Conservation (phyloP, 2,888 invertebrate species). For the Desoria tigrina region DNA sequence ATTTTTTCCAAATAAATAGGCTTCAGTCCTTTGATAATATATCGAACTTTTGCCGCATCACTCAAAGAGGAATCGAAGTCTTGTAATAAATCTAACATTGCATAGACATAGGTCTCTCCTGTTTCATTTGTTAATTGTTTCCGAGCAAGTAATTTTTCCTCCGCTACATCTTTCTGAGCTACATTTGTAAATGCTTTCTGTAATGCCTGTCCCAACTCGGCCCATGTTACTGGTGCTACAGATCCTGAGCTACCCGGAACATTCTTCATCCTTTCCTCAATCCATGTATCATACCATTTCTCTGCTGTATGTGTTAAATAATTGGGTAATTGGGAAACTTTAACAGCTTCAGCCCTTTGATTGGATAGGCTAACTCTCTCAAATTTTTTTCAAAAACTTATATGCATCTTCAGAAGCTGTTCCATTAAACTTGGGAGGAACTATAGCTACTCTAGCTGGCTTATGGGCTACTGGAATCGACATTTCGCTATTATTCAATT, state of each 20-base stretch:
- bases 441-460: background rate
- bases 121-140: slow-evolving; percentile 13
- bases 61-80: background rate
- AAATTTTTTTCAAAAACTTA: slow-evolving; percentile 1
- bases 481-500: no score
- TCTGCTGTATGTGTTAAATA: background rate
- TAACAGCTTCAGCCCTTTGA: background rate
- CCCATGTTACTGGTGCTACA: background rate
- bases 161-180: slow-evolving; percentile 13
- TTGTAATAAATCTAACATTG: background rate
- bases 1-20: slow-evolving; percentile 8
- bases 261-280: no score
- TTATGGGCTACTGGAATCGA: slow-evolving; percentile 1
- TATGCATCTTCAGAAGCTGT: background rate
- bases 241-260: background rate
- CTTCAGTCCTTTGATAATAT: background rate
- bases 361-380: background rate
- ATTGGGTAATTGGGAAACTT: background rate
- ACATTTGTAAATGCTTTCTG: slow-evolving; percentile 14
- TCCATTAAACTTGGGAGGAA: background rate
- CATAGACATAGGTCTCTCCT: background rate
- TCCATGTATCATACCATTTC: background rate
- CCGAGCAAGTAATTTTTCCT: slow-evolving; percentile 9
- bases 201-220: background rate
- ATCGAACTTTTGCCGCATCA: background rate